A percentile compares a stretch with the other conserved stretches of the same genome.
Conservation (phyloP, 2,113 vertebrate genomes). For the Cinclus cinclus region DNA sequence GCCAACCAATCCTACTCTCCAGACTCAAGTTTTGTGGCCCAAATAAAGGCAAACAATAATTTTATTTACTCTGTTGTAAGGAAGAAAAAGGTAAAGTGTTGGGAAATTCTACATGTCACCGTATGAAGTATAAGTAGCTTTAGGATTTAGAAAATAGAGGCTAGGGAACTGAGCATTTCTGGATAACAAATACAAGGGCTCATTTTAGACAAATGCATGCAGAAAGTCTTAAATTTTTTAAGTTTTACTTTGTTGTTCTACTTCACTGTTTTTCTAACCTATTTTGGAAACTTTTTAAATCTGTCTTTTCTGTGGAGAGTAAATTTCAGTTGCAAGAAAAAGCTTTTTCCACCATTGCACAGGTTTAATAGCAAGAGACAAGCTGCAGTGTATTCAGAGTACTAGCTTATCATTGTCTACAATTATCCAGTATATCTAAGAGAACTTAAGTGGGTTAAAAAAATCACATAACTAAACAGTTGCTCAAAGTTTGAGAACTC, state of each 20-base stretch:
- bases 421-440: not conserved
- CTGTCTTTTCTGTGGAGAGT: not conserved
- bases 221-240: not conserved
- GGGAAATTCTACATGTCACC: not conserved
- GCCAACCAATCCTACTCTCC: not conserved
- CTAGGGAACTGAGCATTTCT: not conserved
- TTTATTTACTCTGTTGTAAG: not conserved
- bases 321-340: not conserved
- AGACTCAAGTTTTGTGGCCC: not conserved
- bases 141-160: not conserved
- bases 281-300: slow-evolving; percentile 13
- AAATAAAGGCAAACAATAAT: not conserved
- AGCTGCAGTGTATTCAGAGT: not conserved
- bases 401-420: not conserved
- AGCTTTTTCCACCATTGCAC: not conserved
- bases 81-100: not conserved
- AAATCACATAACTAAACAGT: not conserved
- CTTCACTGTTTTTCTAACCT: not conserved
- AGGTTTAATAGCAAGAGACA: not conserved
- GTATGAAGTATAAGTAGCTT: not conserved
- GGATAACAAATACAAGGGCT: not conserved
- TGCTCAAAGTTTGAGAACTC: not conserved
- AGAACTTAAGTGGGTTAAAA: not conserved
- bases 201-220: not conserved
- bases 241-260: not conserved